Conservation (phyloP, 2,797 vertebrate species). For the Myotis myotis region DNA sequence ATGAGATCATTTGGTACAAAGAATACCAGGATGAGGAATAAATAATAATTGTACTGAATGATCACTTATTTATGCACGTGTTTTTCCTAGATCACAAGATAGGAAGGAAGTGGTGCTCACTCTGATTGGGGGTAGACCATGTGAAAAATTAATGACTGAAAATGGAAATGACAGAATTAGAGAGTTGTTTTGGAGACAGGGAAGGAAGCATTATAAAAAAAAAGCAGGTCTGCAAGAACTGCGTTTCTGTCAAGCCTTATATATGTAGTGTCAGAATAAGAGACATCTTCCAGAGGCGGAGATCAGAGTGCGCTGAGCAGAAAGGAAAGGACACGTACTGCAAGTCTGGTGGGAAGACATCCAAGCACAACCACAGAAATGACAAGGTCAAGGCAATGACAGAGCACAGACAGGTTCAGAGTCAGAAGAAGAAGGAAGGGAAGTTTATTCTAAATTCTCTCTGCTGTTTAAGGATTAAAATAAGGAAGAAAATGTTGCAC, state of each 20-base stretch:
- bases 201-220: conserved; percentile 51
- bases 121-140: background rate
- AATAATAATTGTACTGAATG: conserved; percentile 61
- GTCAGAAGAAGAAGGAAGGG: background rate
- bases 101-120: conserved; percentile 38
- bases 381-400: background rate
- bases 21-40: conserved; percentile 34
- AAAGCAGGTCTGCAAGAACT: conserved; percentile 38
- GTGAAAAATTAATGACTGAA: conserved; percentile 65
- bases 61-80: conserved; percentile 33
- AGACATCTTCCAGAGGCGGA: background rate
- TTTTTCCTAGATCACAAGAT: conserved; percentile 55
- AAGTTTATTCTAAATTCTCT: background rate
- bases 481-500: background rate
- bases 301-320: background rate
- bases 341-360: background rate
- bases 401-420: background rate
- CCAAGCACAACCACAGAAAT: background rate
- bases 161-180: conserved; percentile 49
- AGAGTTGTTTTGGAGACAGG: conserved; percentile 50
- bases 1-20: conserved; percentile 71
- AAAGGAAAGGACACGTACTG: background rate
- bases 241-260: conserved; percentile 61
- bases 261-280: background rate
- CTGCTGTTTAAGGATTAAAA: background rate